phyloP scores from a whole-genome alignment of 2,888 invertebrate species.

The Venustoraphidia nigricollis region DNA sequence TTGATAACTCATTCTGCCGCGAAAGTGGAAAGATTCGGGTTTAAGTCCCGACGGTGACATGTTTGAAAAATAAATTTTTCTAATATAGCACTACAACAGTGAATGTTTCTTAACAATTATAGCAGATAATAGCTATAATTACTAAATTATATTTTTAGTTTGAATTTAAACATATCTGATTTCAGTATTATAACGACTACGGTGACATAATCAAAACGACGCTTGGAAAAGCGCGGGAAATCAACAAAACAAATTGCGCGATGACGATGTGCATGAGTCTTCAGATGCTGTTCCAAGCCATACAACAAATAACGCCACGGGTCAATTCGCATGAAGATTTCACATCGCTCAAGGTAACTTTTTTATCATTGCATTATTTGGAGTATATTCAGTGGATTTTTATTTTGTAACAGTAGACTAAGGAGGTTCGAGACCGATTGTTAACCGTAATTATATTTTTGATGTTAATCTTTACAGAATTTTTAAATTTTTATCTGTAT shows the following conservation, averaged over 20 bases:
- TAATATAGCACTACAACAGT: no score
- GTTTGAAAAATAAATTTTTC: no score
- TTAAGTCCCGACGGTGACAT: no score
- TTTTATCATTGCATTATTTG: constrained; percentile 10
- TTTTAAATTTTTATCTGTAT: no score
- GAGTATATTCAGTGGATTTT: constrained; percentile 13
- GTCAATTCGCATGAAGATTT: constrained; percentile 53
- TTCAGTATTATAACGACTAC: constrained; percentile 89
- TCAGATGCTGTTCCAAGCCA: constrained; percentile 70
- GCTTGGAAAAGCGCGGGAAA: constrained; percentile 90
- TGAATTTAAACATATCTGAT: constrained; percentile 11
- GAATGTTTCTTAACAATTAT: no score
- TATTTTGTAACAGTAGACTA: no score
- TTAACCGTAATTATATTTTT: no score
- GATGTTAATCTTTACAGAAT: no score
- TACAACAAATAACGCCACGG: constrained; percentile 28
- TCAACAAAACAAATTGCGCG: constrained; percentile 92
- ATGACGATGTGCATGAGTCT: constrained; percentile 86
- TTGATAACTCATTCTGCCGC: no score
- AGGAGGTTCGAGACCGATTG: no score
- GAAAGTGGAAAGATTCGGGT: no score
- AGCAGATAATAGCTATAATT: no score
- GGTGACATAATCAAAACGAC: constrained; percentile 98
- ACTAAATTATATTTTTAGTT: neutral
- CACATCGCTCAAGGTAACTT: constrained; percentile 64